Evolutionary conservation across 2,113 vertebrate species (phyloP), one percentile per base, ranked within the genome.

Genomic region (Hemicordylus capensis): DNA sequence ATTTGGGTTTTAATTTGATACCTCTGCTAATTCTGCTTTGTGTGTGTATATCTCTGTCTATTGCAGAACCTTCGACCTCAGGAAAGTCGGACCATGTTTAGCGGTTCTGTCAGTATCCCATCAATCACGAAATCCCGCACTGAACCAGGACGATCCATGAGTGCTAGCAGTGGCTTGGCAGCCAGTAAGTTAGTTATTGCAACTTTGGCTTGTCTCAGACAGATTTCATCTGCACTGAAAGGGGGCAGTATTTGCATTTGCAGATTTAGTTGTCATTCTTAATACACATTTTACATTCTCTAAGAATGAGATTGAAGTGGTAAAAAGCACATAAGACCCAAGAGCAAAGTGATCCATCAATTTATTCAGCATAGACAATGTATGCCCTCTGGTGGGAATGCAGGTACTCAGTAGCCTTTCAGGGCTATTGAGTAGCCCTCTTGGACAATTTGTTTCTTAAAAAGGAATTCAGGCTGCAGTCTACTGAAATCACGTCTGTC

Each of bases 41-140:
- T 72, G 4, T 92, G 11, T 70, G 66, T 93, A n/a, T 93, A 58
- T 91, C 83, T 93, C 26, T 58, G 31, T 85, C 20, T 78, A 26
- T 91, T 92, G 48, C 95, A 99, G 99, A 99, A 98, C 90, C 96
- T 98, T 66, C 97, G 98, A 94, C 96, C 97, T 91, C 99, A 98
- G 97, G 99, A 99, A 94, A 98, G 92, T 87, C 97, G 98, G 37
- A 95, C 98, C 0, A 97, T 98, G 22, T 99, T 99, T 96, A 99
- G 98, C 6, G 98, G 98, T n/a, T 99, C 99, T 0, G 98, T 98
- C 96, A 99, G 98, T 89, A 99, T 99, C 91, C 98, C 99, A 1
- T 99, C 99, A 6, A 98, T 99, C 95, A 97, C 98, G 2, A 99
- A 98, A 89, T 97, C 98, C 93, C 97, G 98, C 87, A 96, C 95